A percentile compares a stretch with the other conserved stretches of the same genome.
Conservation (phyloP, 2,113 vertebrate genomes). For the Malurus alboscapulatus region DNA sequence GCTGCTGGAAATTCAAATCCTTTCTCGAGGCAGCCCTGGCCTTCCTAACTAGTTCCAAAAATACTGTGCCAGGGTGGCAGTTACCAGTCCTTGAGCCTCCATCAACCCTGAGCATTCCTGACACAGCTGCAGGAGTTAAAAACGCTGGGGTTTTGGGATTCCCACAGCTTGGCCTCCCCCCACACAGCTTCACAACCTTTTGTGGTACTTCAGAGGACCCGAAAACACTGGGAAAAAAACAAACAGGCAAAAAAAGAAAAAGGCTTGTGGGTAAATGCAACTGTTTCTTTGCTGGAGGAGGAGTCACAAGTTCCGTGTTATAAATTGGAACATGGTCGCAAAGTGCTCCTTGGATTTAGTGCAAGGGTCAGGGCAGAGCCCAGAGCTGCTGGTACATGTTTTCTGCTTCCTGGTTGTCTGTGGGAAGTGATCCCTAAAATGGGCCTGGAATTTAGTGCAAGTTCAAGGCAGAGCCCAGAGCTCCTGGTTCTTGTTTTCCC, state of each 20-base stretch:
- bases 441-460: not conserved
- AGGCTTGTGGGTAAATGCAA: not conserved
- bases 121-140: constrained; percentile 28
- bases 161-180: not conserved
- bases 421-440: not conserved
- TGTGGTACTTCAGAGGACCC: not conserved
- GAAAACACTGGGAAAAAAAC: not conserved
- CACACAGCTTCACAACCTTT: not conserved
- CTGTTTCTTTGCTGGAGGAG: not conserved
- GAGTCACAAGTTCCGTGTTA: not conserved
- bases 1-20: constrained; percentile 54
- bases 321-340: not conserved
- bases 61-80: not conserved
- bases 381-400: not conserved
- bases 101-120: not conserved
- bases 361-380: not conserved
- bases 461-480: not conserved
- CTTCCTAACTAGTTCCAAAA: constrained; percentile 42
- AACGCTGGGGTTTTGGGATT: not conserved
- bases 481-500: not conserved
- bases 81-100: not conserved
- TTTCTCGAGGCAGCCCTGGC: constrained; percentile 38
- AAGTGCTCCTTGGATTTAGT: not conserved
- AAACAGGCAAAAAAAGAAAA: not conserved
- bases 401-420: not conserved